Conservation (phyloP, 2,888 invertebrate genomes). For the Trachelus iudaicus region DNA sequence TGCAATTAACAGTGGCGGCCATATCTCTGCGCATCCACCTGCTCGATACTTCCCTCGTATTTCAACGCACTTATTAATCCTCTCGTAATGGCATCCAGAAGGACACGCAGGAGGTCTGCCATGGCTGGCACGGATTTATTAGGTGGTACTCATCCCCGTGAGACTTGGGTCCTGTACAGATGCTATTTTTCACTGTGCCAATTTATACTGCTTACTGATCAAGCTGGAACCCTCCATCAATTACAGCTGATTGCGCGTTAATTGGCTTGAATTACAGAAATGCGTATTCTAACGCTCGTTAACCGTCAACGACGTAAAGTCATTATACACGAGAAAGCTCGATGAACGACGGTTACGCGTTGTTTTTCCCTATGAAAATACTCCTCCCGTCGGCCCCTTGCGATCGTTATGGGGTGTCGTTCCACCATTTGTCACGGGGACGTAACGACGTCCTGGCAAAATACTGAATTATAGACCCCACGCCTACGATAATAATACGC, state of each 20-base stretch:
- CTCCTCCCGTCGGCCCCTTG: background rate
- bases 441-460: background rate
- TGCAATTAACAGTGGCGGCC: constrained; percentile 10
- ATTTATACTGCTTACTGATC: background rate
- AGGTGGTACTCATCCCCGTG: background rate
- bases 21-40: constrained; percentile 25
- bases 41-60: constrained; percentile 35
- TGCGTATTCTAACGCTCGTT: constrained; percentile 36
- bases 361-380: background rate
- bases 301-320: constrained; percentile 31
- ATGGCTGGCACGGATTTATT: background rate
- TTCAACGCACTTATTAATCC: constrained; percentile 42
- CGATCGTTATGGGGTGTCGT: background rate
- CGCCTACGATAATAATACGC: background rate
- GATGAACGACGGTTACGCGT: background rate
- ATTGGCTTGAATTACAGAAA: constrained; percentile 52
- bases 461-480: constrained; percentile 1
- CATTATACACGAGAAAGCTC: constrained; percentile 16
- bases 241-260: constrained; percentile 42
- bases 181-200: background rate
- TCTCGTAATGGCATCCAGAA: constrained; percentile 12
- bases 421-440: background rate
- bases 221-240: constrained; percentile 43
- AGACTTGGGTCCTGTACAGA: background rate
- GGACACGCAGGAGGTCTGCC: background rate